A percentile compares a stretch with the other conserved stretches of the same genome.
Evolutionary conservation across 2,797 vertebrate genomes (phyloP).

Genomic region (Echiichthys vipera): DNA sequence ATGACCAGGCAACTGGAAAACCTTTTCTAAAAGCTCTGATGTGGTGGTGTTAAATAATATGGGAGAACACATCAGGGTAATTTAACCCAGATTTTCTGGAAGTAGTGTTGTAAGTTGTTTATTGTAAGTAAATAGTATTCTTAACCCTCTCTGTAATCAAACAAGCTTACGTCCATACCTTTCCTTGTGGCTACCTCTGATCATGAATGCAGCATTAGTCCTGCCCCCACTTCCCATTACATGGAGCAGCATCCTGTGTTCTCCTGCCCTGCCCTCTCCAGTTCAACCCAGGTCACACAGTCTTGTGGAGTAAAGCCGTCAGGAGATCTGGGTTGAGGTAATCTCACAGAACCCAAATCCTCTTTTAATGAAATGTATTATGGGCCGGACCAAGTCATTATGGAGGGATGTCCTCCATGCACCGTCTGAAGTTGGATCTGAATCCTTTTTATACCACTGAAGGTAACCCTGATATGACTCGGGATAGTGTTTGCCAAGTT

Average conservation of each 20-base stretch:
- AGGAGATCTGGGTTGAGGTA: conserved; percentile 9
- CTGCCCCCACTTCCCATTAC: neutral
- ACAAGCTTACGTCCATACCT: no score
- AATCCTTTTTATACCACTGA: conserved; percentile 8
- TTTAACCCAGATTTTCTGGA: neutral
- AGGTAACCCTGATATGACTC: conserved; percentile 20
- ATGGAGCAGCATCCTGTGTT: conserved; percentile 2
- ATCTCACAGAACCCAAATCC: conserved; percentile 48
- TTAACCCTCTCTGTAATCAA: neutral
- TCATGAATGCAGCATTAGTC: neutral
- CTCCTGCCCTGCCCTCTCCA: neutral
- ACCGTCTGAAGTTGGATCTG: conserved; percentile 24
- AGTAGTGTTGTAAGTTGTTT: neutral
- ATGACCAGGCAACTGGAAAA: no score
- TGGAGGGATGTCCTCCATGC: conserved; percentile 5
- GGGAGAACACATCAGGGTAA: neutral
- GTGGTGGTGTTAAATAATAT: no score
- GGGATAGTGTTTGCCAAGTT: neutral
- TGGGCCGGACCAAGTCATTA: no score
- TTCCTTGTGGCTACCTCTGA: neutral
- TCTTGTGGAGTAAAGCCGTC: conserved; percentile 40
- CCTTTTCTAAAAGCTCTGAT: no score
- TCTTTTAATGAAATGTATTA: conserved; percentile 58
- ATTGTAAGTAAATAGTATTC: no score
- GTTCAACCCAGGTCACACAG: conserved; percentile 9